Conservation (phyloP, 2,888 invertebrate genomes). For the Palloptera scutellata region DNA sequence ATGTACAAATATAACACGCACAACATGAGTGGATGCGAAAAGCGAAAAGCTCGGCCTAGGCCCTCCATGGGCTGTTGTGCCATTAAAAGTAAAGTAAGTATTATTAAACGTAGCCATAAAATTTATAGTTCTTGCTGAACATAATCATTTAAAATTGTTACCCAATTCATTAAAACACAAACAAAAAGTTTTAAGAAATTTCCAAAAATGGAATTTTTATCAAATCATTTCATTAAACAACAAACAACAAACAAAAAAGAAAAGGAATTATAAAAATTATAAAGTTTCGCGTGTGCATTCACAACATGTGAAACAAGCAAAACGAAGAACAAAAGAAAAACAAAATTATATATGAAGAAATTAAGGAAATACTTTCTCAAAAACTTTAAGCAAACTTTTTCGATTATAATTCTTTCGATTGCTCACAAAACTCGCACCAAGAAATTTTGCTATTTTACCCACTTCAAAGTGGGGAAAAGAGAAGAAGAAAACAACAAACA, state of each 20-base stretch:
- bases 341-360: conserved; percentile 22
- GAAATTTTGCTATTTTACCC: conserved; percentile 16
- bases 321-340: background rate
- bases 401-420: conserved; percentile 31
- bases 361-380: conserved; percentile 25
- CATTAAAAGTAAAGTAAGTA: too few relatives aligned
- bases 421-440: background rate
- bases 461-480: conserved; percentile 20
- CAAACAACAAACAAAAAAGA: background rate
- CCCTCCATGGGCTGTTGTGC: too few relatives aligned
- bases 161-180: conserved; percentile 1
- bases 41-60: too few relatives aligned
- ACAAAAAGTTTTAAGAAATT: background rate
- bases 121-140: too few relatives aligned
- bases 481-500: background rate
- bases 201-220: background rate
- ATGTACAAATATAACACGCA: too few relatives aligned
- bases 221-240: background rate
- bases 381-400: conserved; percentile 30
- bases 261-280: background rate
- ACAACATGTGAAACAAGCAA: background rate
- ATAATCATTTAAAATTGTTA: too few relatives aligned
- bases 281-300: background rate
- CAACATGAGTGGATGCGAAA: too few relatives aligned
- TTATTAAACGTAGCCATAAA: too few relatives aligned